Conservation (phyloP, 2,113 vertebrate species). For the Desmodus rotundus region DNA sequence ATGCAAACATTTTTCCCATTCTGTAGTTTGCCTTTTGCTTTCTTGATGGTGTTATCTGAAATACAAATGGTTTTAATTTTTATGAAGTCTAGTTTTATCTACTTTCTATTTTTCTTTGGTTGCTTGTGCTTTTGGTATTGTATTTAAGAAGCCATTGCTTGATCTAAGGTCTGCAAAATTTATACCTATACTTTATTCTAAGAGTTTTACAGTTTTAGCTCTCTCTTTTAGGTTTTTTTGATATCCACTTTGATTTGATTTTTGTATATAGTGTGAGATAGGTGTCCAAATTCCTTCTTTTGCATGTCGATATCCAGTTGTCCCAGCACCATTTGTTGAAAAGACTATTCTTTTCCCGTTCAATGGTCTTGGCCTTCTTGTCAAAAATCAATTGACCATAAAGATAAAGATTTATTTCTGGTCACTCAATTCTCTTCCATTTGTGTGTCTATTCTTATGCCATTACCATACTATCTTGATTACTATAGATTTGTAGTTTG, state of each 20-base stretch:
- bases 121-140: background rate
- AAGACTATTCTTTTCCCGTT: background rate
- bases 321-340: background rate
- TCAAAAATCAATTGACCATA: background rate
- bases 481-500: background rate
- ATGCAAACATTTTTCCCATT: background rate
- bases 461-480: background rate
- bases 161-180: background rate
- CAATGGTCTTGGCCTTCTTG: background rate
- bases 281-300: background rate
- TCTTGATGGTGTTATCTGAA: background rate
- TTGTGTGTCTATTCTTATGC: background rate
- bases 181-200: background rate
- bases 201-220: background rate
- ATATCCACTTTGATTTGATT: background rate
- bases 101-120: background rate
- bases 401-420: background rate
- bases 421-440: background rate
- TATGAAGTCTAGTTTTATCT: background rate
- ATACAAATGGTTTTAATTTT: slow-evolving; percentile 7
- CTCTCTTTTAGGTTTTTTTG: background rate
- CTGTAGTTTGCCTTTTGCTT: background rate
- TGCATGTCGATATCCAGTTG: background rate
- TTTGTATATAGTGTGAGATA: background rate
- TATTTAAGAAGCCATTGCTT: background rate